phyloP scores from a whole-genome alignment of 2,888 invertebrate species.

The Galeruca laticollis region DNA sequence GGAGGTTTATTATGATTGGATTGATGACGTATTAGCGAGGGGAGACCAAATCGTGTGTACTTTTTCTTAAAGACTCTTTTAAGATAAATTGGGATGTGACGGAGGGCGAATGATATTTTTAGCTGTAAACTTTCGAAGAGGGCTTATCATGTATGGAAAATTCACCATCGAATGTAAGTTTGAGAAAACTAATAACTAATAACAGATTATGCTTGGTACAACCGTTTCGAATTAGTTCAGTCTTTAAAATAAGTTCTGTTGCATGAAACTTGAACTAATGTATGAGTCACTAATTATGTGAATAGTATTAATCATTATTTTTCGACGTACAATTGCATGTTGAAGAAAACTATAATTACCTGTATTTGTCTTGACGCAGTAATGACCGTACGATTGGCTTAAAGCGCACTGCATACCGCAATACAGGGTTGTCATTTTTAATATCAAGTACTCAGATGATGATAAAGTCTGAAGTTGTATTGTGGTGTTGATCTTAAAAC shows the following conservation, averaged over 20 bases:
- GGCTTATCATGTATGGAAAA: neutral
- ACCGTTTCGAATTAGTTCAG: neutral
- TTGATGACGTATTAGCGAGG: conserved; percentile 30
- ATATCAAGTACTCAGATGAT: too few species aligned
- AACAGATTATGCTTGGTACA: neutral
- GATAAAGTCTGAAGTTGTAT: too few species aligned
- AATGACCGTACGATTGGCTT: too few species aligned
- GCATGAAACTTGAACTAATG: neutral
- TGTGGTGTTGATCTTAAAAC: too few species aligned
- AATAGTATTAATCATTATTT: too few species aligned
- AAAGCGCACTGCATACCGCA: too few species aligned
- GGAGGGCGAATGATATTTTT: conserved; percentile 21
- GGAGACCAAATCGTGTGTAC: conserved; percentile 25
- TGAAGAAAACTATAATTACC: too few species aligned
- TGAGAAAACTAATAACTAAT: neutral
- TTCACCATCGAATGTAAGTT: neutral
- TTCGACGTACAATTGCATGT: too few species aligned
- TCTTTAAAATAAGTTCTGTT: neutral
- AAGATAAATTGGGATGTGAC: neutral
- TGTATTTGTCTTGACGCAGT: too few species aligned
- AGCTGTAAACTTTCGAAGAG: neutral
- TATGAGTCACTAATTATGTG: neutral
- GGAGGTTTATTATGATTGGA: conserved; percentile 35
- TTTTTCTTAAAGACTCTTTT: conserved; percentile 21
- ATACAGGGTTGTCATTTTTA: too few species aligned